A percentile compares a stretch with the other conserved stretches of the same genome.
Conservation (phyloP, 64 coral and sea anemone species). For the Orbicella faveolata region DNA sequence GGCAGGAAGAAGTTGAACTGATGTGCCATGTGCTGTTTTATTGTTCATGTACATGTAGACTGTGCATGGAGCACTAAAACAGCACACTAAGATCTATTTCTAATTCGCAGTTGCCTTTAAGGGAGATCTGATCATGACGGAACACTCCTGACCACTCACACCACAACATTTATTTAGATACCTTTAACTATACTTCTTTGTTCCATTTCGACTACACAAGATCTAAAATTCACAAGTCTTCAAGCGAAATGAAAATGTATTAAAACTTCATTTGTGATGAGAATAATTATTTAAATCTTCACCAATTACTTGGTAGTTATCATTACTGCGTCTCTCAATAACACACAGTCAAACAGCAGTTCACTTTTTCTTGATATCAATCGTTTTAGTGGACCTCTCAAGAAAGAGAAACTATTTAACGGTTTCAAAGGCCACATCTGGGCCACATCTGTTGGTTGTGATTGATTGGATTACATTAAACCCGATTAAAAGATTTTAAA, state of each 20-base stretch:
- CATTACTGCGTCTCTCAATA: no score
- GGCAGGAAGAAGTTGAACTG: no score
- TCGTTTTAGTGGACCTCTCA: not conserved
- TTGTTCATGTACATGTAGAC: no score
- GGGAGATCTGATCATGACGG: not conserved
- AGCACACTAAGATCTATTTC: not conserved
- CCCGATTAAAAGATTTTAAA: no score
- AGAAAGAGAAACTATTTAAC: no score
- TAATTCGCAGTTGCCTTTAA: not conserved
- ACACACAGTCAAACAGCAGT: no score
- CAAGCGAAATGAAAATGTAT: not conserved
- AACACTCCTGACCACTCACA: not conserved
- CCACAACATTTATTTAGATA: not conserved
- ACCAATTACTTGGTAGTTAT: no score
- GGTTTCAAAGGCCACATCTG: no score
- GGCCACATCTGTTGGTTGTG: no score
- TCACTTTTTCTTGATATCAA: not conserved
- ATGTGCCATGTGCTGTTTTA: no score
- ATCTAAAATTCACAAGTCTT: slow-evolving; percentile 79
- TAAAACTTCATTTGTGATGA: not conserved
- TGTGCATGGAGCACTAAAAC: not conserved
- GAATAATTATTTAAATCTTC: no score
- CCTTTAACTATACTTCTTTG: not conserved
- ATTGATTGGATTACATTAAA: no score
- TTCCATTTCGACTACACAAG: slow-evolving; percentile 45